Base-by-base conservation (phyloP, 2,888 invertebrate genomes). In the Nemapogon koenigi region DNA sequence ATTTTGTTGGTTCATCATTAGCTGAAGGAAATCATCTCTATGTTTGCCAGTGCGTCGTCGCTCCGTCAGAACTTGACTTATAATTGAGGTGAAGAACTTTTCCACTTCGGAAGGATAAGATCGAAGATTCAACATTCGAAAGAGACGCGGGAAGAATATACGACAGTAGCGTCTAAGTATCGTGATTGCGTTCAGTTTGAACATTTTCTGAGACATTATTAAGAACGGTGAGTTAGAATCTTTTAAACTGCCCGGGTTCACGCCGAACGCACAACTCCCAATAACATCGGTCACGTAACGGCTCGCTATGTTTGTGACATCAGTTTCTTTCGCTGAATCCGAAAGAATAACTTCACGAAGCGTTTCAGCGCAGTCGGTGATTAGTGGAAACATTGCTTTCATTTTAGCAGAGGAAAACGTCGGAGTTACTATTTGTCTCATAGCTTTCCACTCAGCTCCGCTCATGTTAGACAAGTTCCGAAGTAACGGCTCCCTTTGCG, bases 381-480 rank as follows among this genome's bases (percentile, higher is more conserved):
- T 52, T 29, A 79, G 52, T 14, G 75, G 73, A 46, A 79, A 79
- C 79, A 79, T 79, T 3, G 67, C 76, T 46, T 75, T 79, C 72
- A 78, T 76, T 49, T 79, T 79, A 16, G 69, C 76, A 8, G 76
- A 68, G 3, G 79, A 75, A 46, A 79, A 79, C n/a, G 73, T 66
- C 8, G 78, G 76, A 4, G 72, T 67, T 10, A 79, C 65, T 39
- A 75, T 71, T 18, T 71, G 68, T 36, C 78, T 53, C 72, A 79
- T 75, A 16, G 64, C 59, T 47, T 62, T 73, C 79, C 79, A 79
- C 44, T 76, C 76, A 3, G 60, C 43, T n/a, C 78, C 76, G 27
- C 71, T 67, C 73, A 78, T 73, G 42, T 76, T 75, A 1, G 71
- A 66, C 46, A 79, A 51, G 47, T 79, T 79, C 4, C 75, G 61